A percentile compares a stretch with the other conserved stretches of the same genome.
Conservation (phyloP, 1,140 invertebrate genomes). For the Nephila pilipes region DNA sequence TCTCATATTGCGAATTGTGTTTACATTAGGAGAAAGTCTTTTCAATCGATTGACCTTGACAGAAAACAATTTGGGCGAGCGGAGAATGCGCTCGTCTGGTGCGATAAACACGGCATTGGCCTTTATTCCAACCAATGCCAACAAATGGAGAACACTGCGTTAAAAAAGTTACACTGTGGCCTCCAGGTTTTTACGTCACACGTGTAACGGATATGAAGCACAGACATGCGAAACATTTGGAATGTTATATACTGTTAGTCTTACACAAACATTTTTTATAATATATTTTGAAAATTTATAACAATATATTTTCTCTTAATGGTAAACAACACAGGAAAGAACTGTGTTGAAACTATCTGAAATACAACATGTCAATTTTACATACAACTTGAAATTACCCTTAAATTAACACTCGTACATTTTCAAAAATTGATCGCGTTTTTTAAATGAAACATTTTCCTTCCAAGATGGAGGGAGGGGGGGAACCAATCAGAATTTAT, state of each 20-base stretch:
- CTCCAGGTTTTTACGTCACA: neutral
- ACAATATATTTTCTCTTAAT: too few relatives aligned
- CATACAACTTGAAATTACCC: too few relatives aligned
- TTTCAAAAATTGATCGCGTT: too few relatives aligned
- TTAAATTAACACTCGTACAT: too few relatives aligned
- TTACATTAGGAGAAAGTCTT: neutral
- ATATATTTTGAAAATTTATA: too few relatives aligned
- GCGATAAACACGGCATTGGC: constrained; percentile 2
- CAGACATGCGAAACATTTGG: neutral
- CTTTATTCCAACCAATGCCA: constrained; percentile 35
- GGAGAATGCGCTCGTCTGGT: constrained; percentile 19
- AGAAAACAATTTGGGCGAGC: neutral
- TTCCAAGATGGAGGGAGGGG: too few relatives aligned
- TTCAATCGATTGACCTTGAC: constrained; percentile 37
- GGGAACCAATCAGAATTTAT: too few relatives aligned
- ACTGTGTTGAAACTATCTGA: too few relatives aligned
- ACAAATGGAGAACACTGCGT: neutral
- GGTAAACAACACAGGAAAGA: too few relatives aligned
- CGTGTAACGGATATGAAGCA: neutral
- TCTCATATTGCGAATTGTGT: neutral
- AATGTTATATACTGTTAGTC: neutral
- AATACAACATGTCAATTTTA: too few relatives aligned
- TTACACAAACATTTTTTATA: too few relatives aligned
- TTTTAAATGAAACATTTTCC: too few relatives aligned
- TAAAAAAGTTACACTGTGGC: neutral